Base-by-base conservation (phyloP, 1,140 invertebrate species). In the Drosophila nebulosa region DNA sequence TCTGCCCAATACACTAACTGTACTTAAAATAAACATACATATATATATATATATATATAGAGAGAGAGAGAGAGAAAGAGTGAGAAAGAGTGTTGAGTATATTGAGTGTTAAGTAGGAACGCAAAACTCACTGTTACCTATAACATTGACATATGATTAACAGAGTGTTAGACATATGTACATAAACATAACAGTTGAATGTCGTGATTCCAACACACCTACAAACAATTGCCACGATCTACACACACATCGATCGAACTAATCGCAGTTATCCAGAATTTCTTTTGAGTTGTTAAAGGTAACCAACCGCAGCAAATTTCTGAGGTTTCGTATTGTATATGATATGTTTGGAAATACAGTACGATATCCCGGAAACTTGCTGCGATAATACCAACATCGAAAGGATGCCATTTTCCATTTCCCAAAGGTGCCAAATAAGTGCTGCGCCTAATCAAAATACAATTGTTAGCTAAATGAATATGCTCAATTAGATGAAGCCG, bases 251-350 rank as follows among this genome's bases (percentile, higher is more conserved):
- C 3, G 18, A 21, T 2, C 18, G 39, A 42, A 18, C 39, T 24
- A 26, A n/a, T 18, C 6, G 7, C 52, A n/a, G n/a, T n/a, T n/a
- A n/a, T 14, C 7, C 4, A n/a, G n/a, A n/a, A n/a, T 12, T 32
- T 32, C 3, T 32, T 12, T 10, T 4, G 5, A 14, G 53, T 24
- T 35, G 60, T 16, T 57, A 21, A 24, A 27, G 61, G 73, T 74
- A 74, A 18, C 3, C 55, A 52, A 71, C 36, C 52, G 61, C 73
- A 62, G 53, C 55, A 72, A 72, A 32, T 77, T 77, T 78, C 74
- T 42, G 58, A 71, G 74, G 32, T 68, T 63, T 72, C 69, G 69
- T 66, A 78, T 66, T 72, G 69, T 76, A 66, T 58, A 56, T 63
- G 14, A n/a, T 51, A 16, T 26, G 7, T 21, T 14, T 52, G 5